A percentile compares a stretch with the other conserved stretches of the same genome.
These are phyloP conservation scores for Spodoptera exigua DNA, from an alignment of 2,888 invertebrate species.

Conservation along the genomic window DNA sequence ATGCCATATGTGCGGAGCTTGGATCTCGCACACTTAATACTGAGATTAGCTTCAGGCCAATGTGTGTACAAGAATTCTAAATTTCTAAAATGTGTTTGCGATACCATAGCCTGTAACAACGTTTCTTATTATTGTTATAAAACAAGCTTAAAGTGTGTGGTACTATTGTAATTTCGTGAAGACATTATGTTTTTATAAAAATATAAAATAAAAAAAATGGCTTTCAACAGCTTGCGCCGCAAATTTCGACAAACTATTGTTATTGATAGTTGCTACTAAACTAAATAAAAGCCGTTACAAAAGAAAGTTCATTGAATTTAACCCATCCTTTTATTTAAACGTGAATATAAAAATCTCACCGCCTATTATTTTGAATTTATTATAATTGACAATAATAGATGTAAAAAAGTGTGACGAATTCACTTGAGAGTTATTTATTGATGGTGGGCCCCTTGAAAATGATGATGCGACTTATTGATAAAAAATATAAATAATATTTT, in stretches of 20 bases:
- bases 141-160: too few species aligned
- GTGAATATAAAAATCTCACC: constrained; percentile 53
- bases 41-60: too few species aligned
- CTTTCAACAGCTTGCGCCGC: constrained; percentile 19
- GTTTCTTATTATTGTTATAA: too few species aligned
- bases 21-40: too few species aligned
- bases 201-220: constrained; percentile 4
- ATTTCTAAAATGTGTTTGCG: too few species aligned
- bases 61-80: too few species aligned
- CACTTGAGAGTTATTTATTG: constrained; percentile 75
- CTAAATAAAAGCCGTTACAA: constrained; percentile 43
- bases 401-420: constrained; percentile 83
- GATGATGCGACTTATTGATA: constrained; percentile 73
- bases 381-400: constrained; percentile 76
- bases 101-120: too few species aligned
- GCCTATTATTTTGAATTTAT: constrained; percentile 62
- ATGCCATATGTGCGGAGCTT: too few species aligned
- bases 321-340: constrained; percentile 52
- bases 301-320: constrained; percentile 54
- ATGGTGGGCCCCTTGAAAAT: constrained; percentile 66
- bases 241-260: constrained; percentile 38
- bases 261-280: constrained; percentile 37
- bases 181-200: too few species aligned
- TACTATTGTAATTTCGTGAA: too few species aligned
- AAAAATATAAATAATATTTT: constrained; percentile 71